Evolutionary conservation across 2,888 invertebrate genomes (phyloP), one percentile per base, ranked within the genome.

Genomic region (Cephalotes varians): DNA sequence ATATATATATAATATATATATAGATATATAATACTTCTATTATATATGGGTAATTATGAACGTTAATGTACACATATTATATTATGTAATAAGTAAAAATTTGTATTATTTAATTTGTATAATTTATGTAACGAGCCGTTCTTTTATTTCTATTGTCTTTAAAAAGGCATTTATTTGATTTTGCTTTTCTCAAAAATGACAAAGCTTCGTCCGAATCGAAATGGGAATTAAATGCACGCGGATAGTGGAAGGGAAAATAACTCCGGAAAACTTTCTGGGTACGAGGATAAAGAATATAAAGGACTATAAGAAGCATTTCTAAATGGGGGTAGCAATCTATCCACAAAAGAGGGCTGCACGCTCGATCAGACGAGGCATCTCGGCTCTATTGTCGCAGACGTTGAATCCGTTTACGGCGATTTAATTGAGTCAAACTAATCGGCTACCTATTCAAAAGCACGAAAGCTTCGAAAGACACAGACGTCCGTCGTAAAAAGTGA

Each of bases 271-370:
- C 82, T 90, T 90, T 86, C 51, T 81, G 56, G 76, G 82, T 54
- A 86, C 60, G 58, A 56, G 80, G 71, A 88, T 86, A 81, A 88
- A 82, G 88, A 86, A 82, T 74, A 82, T 82, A 88, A 82, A 84
- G 49, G 81, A 84, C 73, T 86, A 84, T 86, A 86, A 88, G 84
- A 88, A 79, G 88, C 79, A 82, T 84, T 82, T 79, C 71, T 56
- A 62, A 71, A 28, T 21, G 60, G 51, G 40, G 12, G 51, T 51
- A 64, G 60, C 80, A 34, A 60, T 79, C 80, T 83, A 56, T 71
- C 80, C 56, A 81, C 73, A 83, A 81, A 79, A 85, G 85, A 71
- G 73, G 21, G 60, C 40, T 18, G 87, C 64, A 84, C 69, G 79
- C 54, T 85, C 74, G 73, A 86, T 86, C 86, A 85, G 51, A 81